Evolutionary conservation across 2,113 vertebrate species (phyloP).

Genomic region (Sander lucioperca): DNA sequence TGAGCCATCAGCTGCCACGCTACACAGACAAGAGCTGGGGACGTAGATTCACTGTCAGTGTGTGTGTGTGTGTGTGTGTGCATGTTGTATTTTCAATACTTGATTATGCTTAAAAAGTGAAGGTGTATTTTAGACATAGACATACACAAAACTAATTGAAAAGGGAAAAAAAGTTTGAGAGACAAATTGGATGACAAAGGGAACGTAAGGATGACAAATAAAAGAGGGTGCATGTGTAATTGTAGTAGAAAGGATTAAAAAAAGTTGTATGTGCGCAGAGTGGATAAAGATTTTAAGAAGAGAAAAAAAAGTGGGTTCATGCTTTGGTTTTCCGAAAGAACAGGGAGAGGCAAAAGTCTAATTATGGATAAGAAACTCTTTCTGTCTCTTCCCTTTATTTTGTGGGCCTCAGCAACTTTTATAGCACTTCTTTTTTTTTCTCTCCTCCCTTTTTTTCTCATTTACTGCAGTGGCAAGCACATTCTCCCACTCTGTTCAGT

Average conservation of each 20-base stretch:
- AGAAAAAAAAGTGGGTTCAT: constrained; percentile 18
- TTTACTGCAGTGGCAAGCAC: constrained; percentile 83
- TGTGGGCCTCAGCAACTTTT: constrained; percentile 83
- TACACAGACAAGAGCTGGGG: constrained; percentile 34
- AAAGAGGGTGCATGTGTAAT: constrained; percentile 1
- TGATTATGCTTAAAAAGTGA: neutral
- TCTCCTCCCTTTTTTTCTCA: constrained; percentile 54
- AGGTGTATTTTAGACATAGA: constrained; percentile 22
- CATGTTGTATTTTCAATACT: neutral
- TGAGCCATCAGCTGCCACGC: constrained; percentile 63
- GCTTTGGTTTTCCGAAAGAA: constrained; percentile 53
- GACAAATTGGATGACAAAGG: constrained; percentile 26
- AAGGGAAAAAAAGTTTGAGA: neutral
- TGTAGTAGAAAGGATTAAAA: constrained; percentile 2
- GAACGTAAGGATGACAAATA: constrained; percentile 8
- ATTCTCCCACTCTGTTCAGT: constrained; percentile 68
- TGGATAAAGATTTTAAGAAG: constrained; percentile 24
- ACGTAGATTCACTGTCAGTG: constrained; percentile 26
- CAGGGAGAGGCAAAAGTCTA: constrained; percentile 71
- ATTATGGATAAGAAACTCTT: constrained; percentile 81
- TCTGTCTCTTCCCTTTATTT: constrained; percentile 75
- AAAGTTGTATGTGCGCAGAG: constrained; percentile 16
- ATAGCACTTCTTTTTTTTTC: constrained; percentile 64
- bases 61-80: constrained; percentile 6
- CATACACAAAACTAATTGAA: neutral